These are phyloP conservation scores for Melitaea cinxia DNA, from an alignment of 1,140 invertebrate genomes.

Conservation along the genomic window DNA sequence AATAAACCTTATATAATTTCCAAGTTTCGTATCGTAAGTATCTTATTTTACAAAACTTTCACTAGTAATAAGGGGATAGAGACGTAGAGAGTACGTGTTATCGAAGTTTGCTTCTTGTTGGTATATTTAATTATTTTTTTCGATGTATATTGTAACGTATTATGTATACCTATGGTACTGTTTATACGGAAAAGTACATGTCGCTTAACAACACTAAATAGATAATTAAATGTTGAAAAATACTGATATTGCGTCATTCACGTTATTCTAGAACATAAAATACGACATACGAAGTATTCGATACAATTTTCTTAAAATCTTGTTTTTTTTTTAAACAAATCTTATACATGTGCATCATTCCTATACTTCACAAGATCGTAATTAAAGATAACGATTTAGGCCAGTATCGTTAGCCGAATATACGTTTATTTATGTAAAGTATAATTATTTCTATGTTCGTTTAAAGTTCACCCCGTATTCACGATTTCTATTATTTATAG, in stretches of 20 bases:
- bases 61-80: not conserved
- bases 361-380: not conserved
- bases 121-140: no score
- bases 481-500: constrained; percentile 8
- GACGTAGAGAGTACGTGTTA: not conserved
- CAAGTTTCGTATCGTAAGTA: not conserved
- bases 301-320: no score
- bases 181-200: no score
- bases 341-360: no score
- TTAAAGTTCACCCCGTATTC: constrained; percentile 17
- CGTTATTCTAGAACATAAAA: no score
- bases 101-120: not conserved
- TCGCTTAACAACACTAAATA: no score
- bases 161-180: no score
- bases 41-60: not conserved
- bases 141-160: no score
- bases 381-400: not conserved
- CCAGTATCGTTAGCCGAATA: not conserved
- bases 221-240: no score
- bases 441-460: constrained; percentile 3
- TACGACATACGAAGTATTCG: no score
- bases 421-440: not conserved
- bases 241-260: no score
- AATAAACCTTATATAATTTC: constrained; percentile 1
- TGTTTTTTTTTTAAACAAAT: no score